Evolutionary conservation across 2,113 vertebrate genomes (phyloP).

Genomic region (Electrona antarctica): DNA sequence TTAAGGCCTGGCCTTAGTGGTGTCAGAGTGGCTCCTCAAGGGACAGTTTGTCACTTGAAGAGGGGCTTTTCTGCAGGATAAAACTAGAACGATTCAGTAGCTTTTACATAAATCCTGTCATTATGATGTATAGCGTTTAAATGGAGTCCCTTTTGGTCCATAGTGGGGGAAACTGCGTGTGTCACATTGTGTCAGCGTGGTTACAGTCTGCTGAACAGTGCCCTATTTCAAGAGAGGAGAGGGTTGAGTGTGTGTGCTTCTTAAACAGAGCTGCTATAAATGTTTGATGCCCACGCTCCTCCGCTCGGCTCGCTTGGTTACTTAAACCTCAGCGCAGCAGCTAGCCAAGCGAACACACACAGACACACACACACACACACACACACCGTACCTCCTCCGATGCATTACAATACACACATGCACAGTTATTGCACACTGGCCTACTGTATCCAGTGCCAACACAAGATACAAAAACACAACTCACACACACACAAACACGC

Average conservation of each 20-base stretch:
- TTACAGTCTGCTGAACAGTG: too few species aligned
- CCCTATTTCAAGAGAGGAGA: slow-evolving; percentile 9
- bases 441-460: too few species aligned
- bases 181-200: too few species aligned
- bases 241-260: slow-evolving; percentile 14
- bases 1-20: neutral
- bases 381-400: neutral
- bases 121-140: too few species aligned
- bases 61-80: neutral
- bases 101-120: too few species aligned
- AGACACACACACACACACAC: neutral
- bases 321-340: slow-evolving; percentile 46
- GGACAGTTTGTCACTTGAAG: neutral
- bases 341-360: neutral
- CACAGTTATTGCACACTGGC: neutral
- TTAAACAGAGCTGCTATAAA: slow-evolving; percentile 51
- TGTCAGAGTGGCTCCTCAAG: neutral
- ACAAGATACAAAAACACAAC: too few species aligned
- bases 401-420: too few species aligned
- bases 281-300: slow-evolving; percentile 58
- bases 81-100: neutral
- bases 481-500: slow-evolving; percentile 16
- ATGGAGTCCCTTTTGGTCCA: too few species aligned
- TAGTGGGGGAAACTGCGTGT: too few species aligned
- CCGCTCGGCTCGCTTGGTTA: slow-evolving; percentile 41